phyloP scores from a whole-genome alignment of 2,113 vertebrate genomes.

The Ivindomyrus marchei region DNA sequence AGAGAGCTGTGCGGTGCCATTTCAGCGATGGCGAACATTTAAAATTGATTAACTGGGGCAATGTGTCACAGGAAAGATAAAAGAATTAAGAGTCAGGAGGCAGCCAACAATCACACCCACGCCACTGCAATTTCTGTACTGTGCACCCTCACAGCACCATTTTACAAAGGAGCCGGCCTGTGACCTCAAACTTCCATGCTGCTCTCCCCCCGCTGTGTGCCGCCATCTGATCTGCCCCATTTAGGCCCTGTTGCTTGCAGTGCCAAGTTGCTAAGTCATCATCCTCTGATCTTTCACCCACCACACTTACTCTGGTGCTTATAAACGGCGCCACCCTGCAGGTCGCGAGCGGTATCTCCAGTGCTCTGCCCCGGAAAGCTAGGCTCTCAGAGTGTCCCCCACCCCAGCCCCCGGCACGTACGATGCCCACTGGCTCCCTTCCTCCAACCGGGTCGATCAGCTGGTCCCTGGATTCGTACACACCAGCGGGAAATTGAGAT shows the following conservation, averaged over 20 bases:
- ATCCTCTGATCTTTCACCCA: background rate
- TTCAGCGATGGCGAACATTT: background rate
- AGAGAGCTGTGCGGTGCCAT: background rate
- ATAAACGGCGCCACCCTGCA: background rate
- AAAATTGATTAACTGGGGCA: background rate
- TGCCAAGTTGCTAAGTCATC: background rate
- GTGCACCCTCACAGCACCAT: background rate
- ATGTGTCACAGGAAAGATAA: background rate
- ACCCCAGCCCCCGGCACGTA: background rate
- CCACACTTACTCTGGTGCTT: background rate
- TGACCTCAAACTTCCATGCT: background rate
- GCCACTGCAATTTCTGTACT: background rate
- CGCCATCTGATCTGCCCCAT: background rate
- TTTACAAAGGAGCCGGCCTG: background rate
- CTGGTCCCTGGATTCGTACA: conserved; percentile 19
- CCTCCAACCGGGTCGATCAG: conserved; percentile 11
- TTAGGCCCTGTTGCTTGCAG: background rate
- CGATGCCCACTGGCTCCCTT: background rate
- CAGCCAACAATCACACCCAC: background rate
- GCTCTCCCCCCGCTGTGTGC: background rate
- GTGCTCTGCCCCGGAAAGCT: background rate
- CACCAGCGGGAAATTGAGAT: conserved; percentile 49
- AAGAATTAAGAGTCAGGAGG: background rate
- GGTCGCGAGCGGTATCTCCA: background rate
- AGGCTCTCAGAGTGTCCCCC: background rate